Evolutionary conservation across 2,797 vertebrate species (phyloP), one percentile per base, ranked within the genome.

Genomic region (Propithecus perrieri): DNA sequence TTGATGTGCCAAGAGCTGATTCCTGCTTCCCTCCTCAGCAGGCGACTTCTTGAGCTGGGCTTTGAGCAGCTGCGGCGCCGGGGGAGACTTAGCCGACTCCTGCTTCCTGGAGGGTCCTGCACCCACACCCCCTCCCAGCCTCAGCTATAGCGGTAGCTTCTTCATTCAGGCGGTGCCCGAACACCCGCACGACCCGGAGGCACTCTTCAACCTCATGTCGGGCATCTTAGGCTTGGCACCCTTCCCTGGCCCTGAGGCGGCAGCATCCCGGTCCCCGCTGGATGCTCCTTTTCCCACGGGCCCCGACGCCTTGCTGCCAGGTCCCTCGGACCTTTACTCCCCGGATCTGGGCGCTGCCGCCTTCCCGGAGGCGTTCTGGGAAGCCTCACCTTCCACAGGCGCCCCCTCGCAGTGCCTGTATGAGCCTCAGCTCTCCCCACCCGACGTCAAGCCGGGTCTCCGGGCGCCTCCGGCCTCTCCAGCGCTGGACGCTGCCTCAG

Each of bases 131-230:
- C 98, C 98, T 50, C 98, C 99, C 38, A 99, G 99, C 30, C 99
- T 99, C 98, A 99, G 99, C 98, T 99, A 99, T 99, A 99, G 99
- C 1, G 99, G 99, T 98, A 99, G 99, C 98, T 99, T 99, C 99
- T 99, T 99, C 98, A 99, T 99, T 95, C 99, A 99, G 98, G 99
- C 99, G 0, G 99, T 99, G 80, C 99, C 99, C 46, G 99, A 99
- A 98, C 99, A 99, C 93, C 99, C 99, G 80, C 99, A 99, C 98
- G 99, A 99, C 98, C 99, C 99, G 79, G 99, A 99, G 97, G 99
- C 99, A 55, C 99, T 99, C 97, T 99, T 99, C 98, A 99, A 99
- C 98, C 99, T 99, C 98, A 99, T 99, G 99, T 99, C 99, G 0
- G 99, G 99, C 95, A 99, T 99, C 94, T 99, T 99, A 94, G 99